phyloP scores from a whole-genome alignment of 2,888 invertebrate genomes.

The Emmelina monodactyla region DNA sequence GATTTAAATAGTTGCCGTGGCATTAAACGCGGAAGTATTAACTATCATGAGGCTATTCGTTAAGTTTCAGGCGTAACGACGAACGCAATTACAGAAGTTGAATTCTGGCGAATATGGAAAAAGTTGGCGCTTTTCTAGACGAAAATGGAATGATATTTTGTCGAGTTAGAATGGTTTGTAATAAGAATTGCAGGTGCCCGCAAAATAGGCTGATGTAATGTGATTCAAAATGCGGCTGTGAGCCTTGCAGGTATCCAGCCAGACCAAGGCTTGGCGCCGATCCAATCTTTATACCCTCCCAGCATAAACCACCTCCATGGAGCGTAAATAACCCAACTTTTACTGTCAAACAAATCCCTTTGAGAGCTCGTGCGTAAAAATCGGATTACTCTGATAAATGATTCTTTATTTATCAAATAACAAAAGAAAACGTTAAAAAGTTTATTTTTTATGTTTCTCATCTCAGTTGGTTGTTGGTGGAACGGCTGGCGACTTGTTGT shows the following conservation, averaged over 20 bases:
- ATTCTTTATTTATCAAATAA: constrained; percentile 4
- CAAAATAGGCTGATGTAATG: constrained; percentile 20
- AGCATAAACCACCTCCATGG: constrained; percentile 24
- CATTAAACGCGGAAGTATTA: too few species aligned
- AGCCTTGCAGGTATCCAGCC: constrained; percentile 27
- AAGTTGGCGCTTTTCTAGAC: too few species aligned
- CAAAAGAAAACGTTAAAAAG: background rate
- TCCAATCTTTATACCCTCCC: constrained; percentile 40
- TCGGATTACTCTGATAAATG: constrained; percentile 20
- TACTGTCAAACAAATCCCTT: constrained; percentile 31
- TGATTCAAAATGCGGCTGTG: constrained; percentile 32
- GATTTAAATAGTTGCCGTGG: too few species aligned
- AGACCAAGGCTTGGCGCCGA: constrained; percentile 27
- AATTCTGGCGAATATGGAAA: too few species aligned
- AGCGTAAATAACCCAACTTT: constrained; percentile 34
- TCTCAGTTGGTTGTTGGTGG: background rate
- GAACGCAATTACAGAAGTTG: too few species aligned
- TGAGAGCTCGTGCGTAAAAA: constrained; percentile 28
- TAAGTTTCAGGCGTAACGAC: too few species aligned
- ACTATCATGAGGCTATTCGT: too few species aligned
- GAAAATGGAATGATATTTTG: too few species aligned
- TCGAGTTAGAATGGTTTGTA: background rate
- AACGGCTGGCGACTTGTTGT: background rate
- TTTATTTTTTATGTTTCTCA: background rate
- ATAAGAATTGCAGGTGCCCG: background rate